Evolutionary conservation across 2,888 invertebrate genomes (phyloP).

Genomic region (Heliconius ismenius): DNA sequence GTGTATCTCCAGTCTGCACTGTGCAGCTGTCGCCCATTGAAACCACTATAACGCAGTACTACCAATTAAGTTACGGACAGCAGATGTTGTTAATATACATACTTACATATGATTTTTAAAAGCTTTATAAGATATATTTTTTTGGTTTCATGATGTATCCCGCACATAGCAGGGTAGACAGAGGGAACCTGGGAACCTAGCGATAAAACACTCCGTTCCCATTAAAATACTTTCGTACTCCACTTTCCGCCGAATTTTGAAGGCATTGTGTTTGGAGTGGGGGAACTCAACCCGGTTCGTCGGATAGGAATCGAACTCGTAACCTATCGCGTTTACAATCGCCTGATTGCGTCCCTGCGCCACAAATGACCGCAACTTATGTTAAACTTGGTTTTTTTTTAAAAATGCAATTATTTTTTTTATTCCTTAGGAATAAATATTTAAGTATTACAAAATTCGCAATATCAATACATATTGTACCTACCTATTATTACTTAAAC

Average conservation of each 20-base stretch:
- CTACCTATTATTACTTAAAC: background rate
- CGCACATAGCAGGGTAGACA: background rate
- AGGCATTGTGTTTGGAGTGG: background rate
- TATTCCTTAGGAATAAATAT: background rate
- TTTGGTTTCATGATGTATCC: background rate
- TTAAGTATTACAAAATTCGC: background rate
- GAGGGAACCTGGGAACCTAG: background rate
- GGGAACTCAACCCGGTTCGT: background rate
- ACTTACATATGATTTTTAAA: background rate
- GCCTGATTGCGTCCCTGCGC: too few relatives aligned
- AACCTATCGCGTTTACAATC: too few relatives aligned
- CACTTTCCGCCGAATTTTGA: background rate
- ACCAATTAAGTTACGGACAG: background rate
- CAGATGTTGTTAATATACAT: background rate
- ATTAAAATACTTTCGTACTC: background rate
- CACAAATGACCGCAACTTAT: too few relatives aligned
- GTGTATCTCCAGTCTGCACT: background rate
- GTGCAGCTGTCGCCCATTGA: slow-evolving; percentile 11
- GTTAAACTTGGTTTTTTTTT: too few relatives aligned
- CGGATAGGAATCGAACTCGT: too few relatives aligned
- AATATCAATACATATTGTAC: background rate
- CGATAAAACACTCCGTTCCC: background rate
- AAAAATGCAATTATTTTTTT: too few relatives aligned
- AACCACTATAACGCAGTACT: background rate
- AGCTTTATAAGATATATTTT: background rate